A percentile compares a stretch with the other conserved stretches of the same genome.
Evolutionary conservation across 2,888 invertebrate species (phyloP).

Genomic region (Eupeodes latifasciatus): DNA sequence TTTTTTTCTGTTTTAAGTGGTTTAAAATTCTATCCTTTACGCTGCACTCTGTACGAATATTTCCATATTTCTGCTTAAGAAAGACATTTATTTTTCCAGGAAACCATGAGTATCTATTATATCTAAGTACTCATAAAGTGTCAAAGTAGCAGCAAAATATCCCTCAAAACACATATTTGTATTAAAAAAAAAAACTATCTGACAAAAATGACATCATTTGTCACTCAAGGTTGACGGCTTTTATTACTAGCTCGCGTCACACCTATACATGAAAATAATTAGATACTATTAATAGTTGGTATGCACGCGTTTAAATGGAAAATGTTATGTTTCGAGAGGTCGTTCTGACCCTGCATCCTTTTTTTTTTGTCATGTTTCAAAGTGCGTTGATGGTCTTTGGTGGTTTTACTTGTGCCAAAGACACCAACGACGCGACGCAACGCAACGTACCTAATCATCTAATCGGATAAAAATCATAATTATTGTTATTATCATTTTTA

Average conservation of each 20-base stretch:
- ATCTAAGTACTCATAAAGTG: too few species aligned
- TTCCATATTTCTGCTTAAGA: too few species aligned
- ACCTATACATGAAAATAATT: constrained; percentile 69
- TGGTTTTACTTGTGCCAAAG: constrained; percentile 21
- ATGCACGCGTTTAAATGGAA: constrained; percentile 61
- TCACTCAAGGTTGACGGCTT: constrained; percentile 69
- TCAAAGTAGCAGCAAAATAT: not conserved
- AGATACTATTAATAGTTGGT: constrained; percentile 71
- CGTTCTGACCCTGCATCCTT: constrained; percentile 33
- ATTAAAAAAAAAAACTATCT: constrained; percentile 45
- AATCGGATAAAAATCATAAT: constrained; percentile 84
- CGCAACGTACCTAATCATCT: constrained; percentile 69
- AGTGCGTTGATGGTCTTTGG: constrained; percentile 56
- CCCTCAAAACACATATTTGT: not conserved
- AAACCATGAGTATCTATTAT: too few species aligned
- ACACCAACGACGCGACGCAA: constrained; percentile 7
- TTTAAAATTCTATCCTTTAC: too few species aligned
- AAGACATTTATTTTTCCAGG: too few species aligned
- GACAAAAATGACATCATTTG: constrained; percentile 73
- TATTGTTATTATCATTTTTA: constrained; percentile 84
- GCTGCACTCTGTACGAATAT: too few species aligned
- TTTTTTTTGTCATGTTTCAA: constrained; percentile 17
- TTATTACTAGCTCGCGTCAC: constrained; percentile 61
- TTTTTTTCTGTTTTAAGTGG: too few species aligned
- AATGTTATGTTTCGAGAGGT: constrained; percentile 48